Evolutionary conservation across 2,113 vertebrate genomes (phyloP).

Genomic region (Polypterus bichir): DNA sequence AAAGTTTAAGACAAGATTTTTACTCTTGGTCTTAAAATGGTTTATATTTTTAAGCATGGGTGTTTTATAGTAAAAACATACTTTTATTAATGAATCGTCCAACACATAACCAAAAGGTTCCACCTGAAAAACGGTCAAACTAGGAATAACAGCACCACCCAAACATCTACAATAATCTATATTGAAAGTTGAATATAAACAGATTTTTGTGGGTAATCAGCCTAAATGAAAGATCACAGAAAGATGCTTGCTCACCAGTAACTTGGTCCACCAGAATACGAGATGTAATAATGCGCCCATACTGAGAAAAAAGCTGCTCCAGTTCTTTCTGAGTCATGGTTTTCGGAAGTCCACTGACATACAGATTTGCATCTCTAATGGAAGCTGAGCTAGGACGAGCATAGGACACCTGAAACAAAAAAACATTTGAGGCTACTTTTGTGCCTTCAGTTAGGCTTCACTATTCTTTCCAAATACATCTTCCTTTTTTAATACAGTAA

Average conservation of each 20-base stretch:
- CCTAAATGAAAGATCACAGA: no score
- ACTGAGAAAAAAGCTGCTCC: conserved; percentile 93
- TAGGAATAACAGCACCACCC: no score
- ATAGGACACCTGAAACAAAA: conserved; percentile 65
- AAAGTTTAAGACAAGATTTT: no score
- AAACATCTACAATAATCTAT: no score
- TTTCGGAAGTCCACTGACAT: conserved; percentile 93
- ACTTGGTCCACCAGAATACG: conserved; percentile 95
- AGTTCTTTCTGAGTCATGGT: conserved; percentile 94
- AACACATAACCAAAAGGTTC: no score
- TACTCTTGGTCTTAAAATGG: no score
- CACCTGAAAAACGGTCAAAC: no score
- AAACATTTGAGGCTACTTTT: not conserved
- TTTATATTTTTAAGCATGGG: no score
- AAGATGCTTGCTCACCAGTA: conserved; percentile 70
- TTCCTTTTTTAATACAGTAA: no score
- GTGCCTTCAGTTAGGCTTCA: not conserved
- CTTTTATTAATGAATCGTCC: no score
- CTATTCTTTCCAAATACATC: not conserved
- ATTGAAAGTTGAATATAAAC: conserved; percentile 20
- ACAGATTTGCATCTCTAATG: conserved; percentile 95
- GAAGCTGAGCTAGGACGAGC: conserved; percentile 95
- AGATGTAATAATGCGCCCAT: conserved; percentile 96
- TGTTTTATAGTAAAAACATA: no score
- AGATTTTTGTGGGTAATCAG: no score